Evolutionary conservation across 2,797 vertebrate genomes (phyloP).

Genomic region (Amniataba percoides): DNA sequence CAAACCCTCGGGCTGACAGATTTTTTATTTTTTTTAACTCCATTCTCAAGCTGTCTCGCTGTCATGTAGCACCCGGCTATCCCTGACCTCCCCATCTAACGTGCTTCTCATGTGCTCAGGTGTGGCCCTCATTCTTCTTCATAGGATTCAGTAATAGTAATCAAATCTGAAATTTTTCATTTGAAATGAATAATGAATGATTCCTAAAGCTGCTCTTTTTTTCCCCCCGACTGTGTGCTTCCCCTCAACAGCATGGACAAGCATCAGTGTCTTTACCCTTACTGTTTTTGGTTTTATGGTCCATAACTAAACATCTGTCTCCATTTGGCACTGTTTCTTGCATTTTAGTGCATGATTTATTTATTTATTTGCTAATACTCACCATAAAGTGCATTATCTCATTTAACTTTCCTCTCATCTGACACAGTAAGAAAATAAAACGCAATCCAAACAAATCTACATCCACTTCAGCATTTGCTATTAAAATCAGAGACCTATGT

Average conservation of each 20-base stretch:
- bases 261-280: background rate
- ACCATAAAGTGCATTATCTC: background rate
- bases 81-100: constrained; percentile 27
- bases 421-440: background rate
- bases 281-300: background rate
- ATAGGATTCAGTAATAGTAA: background rate
- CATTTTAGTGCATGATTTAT: background rate
- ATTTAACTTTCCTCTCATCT: background rate
- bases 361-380: background rate
- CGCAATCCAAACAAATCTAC: background rate
- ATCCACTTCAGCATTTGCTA: background rate
- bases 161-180: background rate
- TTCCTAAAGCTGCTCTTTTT: background rate
- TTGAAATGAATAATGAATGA: background rate
- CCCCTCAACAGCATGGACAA: background rate
- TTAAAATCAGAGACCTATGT: background rate
- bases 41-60: constrained; percentile 50
- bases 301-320: background rate
- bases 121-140: constrained; percentile 53
- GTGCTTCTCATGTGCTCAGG: constrained; percentile 38
- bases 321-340: background rate
- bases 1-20: constrained; percentile 61
- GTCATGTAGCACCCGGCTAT: constrained; percentile 55
- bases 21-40: constrained; percentile 61
- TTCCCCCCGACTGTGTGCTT: background rate